Percentiles rank a stretch among this genome's conserved stretches.
Conservation (phyloP, 2,797 vertebrate species). For the Sciurus vulgaris region DNA sequence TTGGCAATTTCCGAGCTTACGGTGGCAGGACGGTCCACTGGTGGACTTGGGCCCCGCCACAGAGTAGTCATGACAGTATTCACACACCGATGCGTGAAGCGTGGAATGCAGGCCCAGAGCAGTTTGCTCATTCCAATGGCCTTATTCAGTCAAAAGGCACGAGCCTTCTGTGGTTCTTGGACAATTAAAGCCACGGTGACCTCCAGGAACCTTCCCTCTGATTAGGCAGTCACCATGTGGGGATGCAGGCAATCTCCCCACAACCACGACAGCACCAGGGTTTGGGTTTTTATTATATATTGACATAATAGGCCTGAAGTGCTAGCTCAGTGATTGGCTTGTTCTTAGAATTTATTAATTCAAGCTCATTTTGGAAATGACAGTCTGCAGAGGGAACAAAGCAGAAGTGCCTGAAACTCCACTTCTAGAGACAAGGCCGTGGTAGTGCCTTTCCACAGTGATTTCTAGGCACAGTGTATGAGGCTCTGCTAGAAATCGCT, state of each 20-base stretch:
- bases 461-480: rapidly evolving
- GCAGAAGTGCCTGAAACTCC: not conserved
- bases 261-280: not conserved
- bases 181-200: not conserved
- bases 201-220: not conserved
- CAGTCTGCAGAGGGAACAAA: not conserved
- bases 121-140: not conserved
- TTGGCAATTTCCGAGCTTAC: too few species aligned
- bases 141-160: not conserved
- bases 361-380: not conserved
- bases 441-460: not conserved
- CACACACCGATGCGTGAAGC: too few species aligned
- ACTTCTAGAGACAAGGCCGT: not conserved
- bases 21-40: not conserved
- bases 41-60: not conserved
- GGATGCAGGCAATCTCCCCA: not conserved
- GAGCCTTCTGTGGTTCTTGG: too few species aligned
- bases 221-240: not conserved
- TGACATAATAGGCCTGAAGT: not conserved
- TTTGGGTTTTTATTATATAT: not conserved
- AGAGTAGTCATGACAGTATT: not conserved
- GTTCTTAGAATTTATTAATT: not conserved
- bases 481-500: rapidly evolving
- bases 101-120: too few species aligned
- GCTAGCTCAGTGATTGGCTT: not conserved